Percentiles rank a stretch among this genome's conserved stretches.
Evolutionary conservation across 2,888 invertebrate genomes (phyloP).

Genomic region (Dryobota labecula): DNA sequence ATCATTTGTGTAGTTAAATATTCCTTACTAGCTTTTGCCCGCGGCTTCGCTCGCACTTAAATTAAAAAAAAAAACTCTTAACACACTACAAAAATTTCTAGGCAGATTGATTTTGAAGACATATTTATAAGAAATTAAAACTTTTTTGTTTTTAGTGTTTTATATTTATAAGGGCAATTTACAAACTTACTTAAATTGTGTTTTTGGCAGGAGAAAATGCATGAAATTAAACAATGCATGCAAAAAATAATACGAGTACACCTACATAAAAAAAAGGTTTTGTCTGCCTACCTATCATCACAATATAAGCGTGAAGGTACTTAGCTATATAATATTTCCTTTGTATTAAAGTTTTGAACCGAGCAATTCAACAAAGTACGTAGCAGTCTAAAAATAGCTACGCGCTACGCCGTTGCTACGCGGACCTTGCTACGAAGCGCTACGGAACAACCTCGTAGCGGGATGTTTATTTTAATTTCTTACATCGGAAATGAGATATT

Average conservation of each 20-base stretch:
- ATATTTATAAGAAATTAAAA: too few species aligned
- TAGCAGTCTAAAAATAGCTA: constrained; percentile 41
- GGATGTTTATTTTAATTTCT: constrained; percentile 17
- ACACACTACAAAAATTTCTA: too few species aligned
- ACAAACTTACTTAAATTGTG: too few species aligned
- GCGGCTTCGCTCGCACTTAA: too few species aligned
- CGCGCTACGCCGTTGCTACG: constrained; percentile 58
- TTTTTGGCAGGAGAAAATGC: too few species aligned
- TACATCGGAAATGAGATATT: background rate
- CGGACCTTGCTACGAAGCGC: constrained; percentile 58
- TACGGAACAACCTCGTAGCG: constrained; percentile 43
- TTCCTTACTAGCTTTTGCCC: too few species aligned
- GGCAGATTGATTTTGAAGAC: too few species aligned
- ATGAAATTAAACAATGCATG: too few species aligned
- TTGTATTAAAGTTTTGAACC: constrained; percentile 18
- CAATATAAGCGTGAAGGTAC: constrained; percentile 5
- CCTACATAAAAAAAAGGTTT: background rate
- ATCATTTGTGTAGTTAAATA: background rate
- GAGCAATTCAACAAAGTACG: constrained; percentile 34
- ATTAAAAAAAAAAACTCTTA: too few species aligned
- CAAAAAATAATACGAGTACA: background rate
- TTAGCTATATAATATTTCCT: constrained; percentile 12
- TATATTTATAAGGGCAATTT: too few species aligned
- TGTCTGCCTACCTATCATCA: background rate
- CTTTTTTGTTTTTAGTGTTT: too few species aligned